phyloP scores from a whole-genome alignment of 2,888 invertebrate species.

The Eupeodes luniger region DNA sequence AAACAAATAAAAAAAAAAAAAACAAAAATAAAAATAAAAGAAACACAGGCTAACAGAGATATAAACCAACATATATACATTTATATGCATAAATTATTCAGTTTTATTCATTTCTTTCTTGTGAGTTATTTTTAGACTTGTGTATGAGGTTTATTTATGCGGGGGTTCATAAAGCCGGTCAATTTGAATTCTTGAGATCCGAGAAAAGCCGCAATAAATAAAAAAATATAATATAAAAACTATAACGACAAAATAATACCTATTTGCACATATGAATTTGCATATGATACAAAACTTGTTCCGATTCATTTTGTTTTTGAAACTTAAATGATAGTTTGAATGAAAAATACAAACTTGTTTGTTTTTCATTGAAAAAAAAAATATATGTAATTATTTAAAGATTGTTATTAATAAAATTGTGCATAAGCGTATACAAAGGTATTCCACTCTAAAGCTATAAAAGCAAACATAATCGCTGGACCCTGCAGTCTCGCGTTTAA shows the following conservation, averaged over 20 bases:
- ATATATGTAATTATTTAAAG: too few relatives aligned
- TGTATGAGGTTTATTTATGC: conserved; percentile 27
- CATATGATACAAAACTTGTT: too few relatives aligned
- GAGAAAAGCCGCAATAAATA: conserved; percentile 25
- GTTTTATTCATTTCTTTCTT: conserved; percentile 23
- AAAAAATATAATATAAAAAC: not conserved
- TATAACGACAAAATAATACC: not conserved
- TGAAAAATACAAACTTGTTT: not conserved
- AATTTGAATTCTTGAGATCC: conserved; percentile 22
- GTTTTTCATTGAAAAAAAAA: conserved; percentile 22
- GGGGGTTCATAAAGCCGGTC: conserved; percentile 50
- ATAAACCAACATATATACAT: not conserved
- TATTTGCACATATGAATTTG: too few relatives aligned
- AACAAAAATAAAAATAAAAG: conserved; percentile 15
- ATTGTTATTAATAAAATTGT: too few relatives aligned
- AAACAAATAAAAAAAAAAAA: not conserved
- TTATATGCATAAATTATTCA: conserved; percentile 8
- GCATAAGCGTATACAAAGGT: too few relatives aligned
- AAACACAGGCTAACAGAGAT: not conserved
- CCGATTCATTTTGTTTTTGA: not conserved
- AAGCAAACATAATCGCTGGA: too few relatives aligned
- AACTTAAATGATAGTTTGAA: not conserved
- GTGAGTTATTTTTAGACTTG: conserved; percentile 65
- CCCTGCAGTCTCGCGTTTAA: too few relatives aligned
- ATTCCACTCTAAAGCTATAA: too few relatives aligned